These are phyloP conservation scores for Cladorhizidae sp. DNA, from an alignment of 37 sponge, comb jelly and placozoan species.

Conservation along the genomic window DNA sequence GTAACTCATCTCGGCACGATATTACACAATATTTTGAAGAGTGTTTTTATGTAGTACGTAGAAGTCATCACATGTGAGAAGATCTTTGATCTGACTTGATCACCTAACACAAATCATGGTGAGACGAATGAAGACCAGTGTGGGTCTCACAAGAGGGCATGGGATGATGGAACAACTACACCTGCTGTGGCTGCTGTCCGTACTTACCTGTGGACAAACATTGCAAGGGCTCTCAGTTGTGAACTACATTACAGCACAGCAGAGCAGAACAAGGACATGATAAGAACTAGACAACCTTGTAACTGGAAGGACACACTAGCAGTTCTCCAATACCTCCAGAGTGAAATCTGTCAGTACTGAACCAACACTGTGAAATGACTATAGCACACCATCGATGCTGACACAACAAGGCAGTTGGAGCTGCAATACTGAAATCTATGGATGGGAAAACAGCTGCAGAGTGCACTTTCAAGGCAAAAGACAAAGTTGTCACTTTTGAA, in stretches of 20 bases:
- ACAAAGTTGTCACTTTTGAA: constrained; percentile 26
- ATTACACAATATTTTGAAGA: constrained; percentile 25
- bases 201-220: constrained; percentile 31
- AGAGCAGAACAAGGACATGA: constrained; percentile 58
- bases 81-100: constrained; percentile 31
- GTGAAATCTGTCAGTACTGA: constrained; percentile 44
- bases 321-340: constrained; percentile 38
- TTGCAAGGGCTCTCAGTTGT: constrained; percentile 49
- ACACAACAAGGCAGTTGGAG: constrained; percentile 19
- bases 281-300: constrained; percentile 41
- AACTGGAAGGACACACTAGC: constrained; percentile 58
- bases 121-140: constrained; percentile 50
- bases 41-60: constrained; percentile 34
- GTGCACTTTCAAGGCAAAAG: constrained; percentile 39
- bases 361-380: constrained; percentile 31
- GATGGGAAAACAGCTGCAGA: constrained; percentile 38
- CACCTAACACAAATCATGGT: constrained; percentile 42
- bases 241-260: constrained; percentile 47
- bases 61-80: too few species aligned
- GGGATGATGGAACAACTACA: constrained; percentile 20
- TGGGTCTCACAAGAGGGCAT: constrained; percentile 13
- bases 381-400: constrained; percentile 20
- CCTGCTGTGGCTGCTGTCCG: constrained; percentile 39
- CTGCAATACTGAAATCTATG: constrained; percentile 25
- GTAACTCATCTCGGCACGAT: too few species aligned